Evolutionary conservation across 2,113 vertebrate species (phyloP).

Genomic region (Cygnus buccinator): DNA sequence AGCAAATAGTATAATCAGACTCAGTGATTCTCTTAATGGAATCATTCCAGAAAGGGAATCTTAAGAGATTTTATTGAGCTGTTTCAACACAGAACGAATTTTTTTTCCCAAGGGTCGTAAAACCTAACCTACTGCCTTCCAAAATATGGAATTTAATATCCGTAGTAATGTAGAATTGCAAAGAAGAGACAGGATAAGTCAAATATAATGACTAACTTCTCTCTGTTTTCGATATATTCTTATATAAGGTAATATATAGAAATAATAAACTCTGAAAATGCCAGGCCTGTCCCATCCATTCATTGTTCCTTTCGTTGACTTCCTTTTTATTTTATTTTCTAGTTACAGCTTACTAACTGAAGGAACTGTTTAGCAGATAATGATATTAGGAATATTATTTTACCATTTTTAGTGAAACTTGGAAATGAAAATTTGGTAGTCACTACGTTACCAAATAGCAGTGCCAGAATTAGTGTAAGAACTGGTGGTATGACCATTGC

Average conservation of each 20-base stretch:
- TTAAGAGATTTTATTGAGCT: not conserved
- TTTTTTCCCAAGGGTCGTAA: not conserved
- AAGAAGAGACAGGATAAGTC: not conserved
- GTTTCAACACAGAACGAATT: not conserved
- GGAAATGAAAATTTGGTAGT: not conserved
- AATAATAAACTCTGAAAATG: not conserved
- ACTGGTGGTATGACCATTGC: rapidly evolving
- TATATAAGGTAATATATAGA: not conserved
- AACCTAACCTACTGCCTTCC: not conserved
- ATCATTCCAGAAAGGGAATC: not conserved
- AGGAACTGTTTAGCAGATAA: not conserved
- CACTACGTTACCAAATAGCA: rapidly evolving
- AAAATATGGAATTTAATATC: not conserved
- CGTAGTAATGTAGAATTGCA: not conserved
- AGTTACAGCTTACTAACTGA: not conserved
- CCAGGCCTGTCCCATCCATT: not conserved
- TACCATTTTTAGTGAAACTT: not conserved
- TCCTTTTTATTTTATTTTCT: not conserved
- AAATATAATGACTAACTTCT: not conserved
- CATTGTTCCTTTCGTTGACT: not conserved
- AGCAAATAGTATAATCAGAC: not conserved
- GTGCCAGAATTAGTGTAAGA: not conserved
- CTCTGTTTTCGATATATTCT: not conserved
- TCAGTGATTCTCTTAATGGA: not conserved
- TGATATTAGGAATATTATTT: not conserved